Base-by-base conservation (phyloP, 2,888 invertebrate species). In the Dynastes maya region DNA sequence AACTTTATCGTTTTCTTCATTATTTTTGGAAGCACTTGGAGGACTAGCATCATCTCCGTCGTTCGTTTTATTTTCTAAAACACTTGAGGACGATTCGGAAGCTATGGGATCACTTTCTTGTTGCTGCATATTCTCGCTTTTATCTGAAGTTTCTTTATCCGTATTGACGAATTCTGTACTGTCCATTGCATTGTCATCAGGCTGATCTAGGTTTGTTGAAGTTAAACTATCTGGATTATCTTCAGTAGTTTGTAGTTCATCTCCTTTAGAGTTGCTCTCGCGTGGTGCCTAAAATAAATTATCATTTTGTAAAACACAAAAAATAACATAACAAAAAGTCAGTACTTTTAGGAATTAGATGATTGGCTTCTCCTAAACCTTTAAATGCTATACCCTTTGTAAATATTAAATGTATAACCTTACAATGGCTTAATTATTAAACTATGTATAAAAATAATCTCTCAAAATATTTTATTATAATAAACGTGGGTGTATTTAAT, bases 31-130 rank as follows among this genome's bases (percentile, higher is more conserved):
- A 37, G 72, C 13, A 75, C 75, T 78, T 2, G 75, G 70, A 22
- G 71, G 40, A 13, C 76, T 61, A 70, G 86, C 87, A 11, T 85
- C 86, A 5, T 80, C 81, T 9, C 80, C 80, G 5, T 80, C 81
- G 11, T 85, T 86, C 11, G 80, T 67, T 6, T 87, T 85, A 11
- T 80, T 83, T 45, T 79, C 82, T 37, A 45, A 40, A 45, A 11
- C 22, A 16, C 53, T 72, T 22, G 58, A 72, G 5, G 61, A 72
- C 5, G 72, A 72, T 27, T 77, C 76, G 16, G 77, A 83, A 72
- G 78, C 72, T 55, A 77, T 72, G n/a, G 74, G 63, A 68, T 78
- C 76, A 13, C 51, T 45, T 27, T 74, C 79, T 55, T 72, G 79
- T 16, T 80, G 76, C 63, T 77, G 79, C 71, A 75, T 9, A 11